Evolutionary conservation across 2,113 vertebrate genomes (phyloP), one percentile per base, ranked within the genome.

Genomic region (Pluvialis apricaria): DNA sequence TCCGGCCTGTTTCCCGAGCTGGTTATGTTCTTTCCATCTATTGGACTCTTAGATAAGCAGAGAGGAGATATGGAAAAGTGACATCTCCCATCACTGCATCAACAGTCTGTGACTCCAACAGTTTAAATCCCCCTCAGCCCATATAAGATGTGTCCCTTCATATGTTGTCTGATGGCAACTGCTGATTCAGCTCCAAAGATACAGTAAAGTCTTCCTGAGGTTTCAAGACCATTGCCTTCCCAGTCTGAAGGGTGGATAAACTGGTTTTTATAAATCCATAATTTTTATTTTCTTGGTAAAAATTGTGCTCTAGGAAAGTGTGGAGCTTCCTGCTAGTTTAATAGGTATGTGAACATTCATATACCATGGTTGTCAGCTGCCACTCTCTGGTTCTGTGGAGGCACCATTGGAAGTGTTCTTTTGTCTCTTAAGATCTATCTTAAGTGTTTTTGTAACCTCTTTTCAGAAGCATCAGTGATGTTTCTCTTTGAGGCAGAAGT

Each of bases 181-280:
- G 70, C 77, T 81, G 58, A 32, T 76, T 47, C 66, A 82, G 13
- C 36, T 68, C 14, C 49, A 40, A 64, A 82, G 26, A 36, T 44
- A 47, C 15, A 36, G 4, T 15, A 79, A 62, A 71, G 24, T 2
- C 15, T 88, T 82, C 22, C 42, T 87, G 22, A 52, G 9, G 10
- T 52, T 82, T 65, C 22, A 80, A 55, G 47, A 44, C 42, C 5
- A 17, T 34, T 68, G 18, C 10, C 10, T 88, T 90, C 44, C 18
- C 31, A 77, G 5, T 77, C 6, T 70, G 26, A 73, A 62, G 19
- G 3, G 9, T 36, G 6, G 22, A n/a, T 0, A 0, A 84, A 55
- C 3, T 1, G 7, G 1, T 24, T 78, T 76, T 57, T 66, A 13
- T n/a, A 18, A 12, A 47, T n/a, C 16, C 11, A 42, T 62, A 75